Base-by-base conservation (phyloP, 2,797 vertebrate species). In the Graptemys geographica region DNA sequence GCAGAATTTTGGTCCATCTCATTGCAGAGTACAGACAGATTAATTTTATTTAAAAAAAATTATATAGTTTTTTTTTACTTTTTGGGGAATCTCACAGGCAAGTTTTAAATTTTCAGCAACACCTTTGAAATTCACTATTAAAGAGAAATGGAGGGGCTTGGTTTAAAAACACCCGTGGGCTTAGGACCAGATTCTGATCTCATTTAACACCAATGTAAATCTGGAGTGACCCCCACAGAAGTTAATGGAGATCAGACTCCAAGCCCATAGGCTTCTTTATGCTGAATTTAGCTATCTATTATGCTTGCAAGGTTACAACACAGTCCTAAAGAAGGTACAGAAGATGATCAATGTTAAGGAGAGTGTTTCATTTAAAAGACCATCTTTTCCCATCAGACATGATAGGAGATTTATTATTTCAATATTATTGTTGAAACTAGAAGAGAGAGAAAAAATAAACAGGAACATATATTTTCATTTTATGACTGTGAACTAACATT, bases 381-480 rank as follows among this genome's bases (percentile, higher is more conserved):
- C 95, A 94, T 97, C 95, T 97, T 96, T 94, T 93, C 93, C 95
- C 94, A 95, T 97, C 96, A 96, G 95, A 95, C 94, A 62, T 92
- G 95, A 97, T 92, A 92, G 96, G 93, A 97, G 96, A 97, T 97
- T 98, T 96, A 97, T 96, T 97, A 94, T 97, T 97, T 86, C 90
- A 97, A 97, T 97, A 96, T 96, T 94, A 95, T 95, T 97, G 94
- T 93, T 93, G 94, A 97, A 97, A 94, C 78, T 74, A 92, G 92
- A 92, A 90, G 93, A 86, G 86, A 94, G 95, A 91, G 86, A 92
- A 94, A 96, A 97, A 96, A 92, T 94, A 96, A 98, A 94, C 93
- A 94, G 96, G 95, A 95, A 95, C 87, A 95, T 92, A 93, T 95
- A 94, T 95, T 92, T 96, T 96, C 89, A 93, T 96, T 97, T 97